Evolutionary conservation across 1,140 invertebrate species (phyloP).

Genomic region (Oncopodura yosiiana): DNA sequence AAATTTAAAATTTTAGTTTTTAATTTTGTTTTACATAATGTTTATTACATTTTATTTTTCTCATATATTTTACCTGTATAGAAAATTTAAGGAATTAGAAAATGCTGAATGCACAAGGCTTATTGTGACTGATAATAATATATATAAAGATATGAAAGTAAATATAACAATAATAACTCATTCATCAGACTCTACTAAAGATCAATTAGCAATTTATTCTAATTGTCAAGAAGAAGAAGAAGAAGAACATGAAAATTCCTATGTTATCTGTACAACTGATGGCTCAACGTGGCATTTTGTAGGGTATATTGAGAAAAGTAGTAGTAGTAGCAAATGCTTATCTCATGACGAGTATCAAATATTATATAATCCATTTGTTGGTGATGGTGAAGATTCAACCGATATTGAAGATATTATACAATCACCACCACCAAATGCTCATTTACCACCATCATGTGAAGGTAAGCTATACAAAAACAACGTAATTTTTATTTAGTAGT

Average conservation of each 20-base stretch:
- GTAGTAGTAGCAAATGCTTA: too few species aligned
- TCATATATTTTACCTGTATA: too few species aligned
- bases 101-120: not conserved
- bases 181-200: too few species aligned
- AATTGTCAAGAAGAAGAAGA: not conserved
- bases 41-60: too few species aligned
- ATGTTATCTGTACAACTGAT: constrained; percentile 13
- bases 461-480: too few species aligned
- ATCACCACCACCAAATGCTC: not conserved
- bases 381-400: not conserved
- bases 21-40: not conserved
- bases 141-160: too few species aligned
- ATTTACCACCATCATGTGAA: constrained; percentile 1
- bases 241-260: not conserved
- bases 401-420: not conserved
- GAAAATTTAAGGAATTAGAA: not conserved
- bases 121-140: not conserved
- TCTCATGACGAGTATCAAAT: too few species aligned
- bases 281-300: not conserved
- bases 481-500: too few species aligned
- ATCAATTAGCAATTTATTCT: too few species aligned
- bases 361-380: constrained; percentile 18
- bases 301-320: constrained; percentile 6
- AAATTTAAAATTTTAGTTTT: not conserved
- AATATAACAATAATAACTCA: too few species aligned